phyloP scores from a whole-genome alignment of 2,797 vertebrate species.

The Gallinago solitaria region DNA sequence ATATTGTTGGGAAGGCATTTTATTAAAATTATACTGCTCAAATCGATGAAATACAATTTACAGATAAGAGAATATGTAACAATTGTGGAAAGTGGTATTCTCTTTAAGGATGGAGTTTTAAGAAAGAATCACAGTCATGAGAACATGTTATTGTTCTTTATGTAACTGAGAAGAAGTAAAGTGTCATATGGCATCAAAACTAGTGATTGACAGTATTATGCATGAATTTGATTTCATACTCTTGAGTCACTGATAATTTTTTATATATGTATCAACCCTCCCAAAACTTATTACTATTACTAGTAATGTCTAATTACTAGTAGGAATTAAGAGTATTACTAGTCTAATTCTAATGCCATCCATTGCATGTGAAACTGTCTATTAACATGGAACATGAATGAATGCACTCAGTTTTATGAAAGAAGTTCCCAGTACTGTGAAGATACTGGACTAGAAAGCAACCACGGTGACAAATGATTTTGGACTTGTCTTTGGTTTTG shows the following conservation, averaged over 20 bases:
- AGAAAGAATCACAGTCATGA: neutral
- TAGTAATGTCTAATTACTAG: neutral
- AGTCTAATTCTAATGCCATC: neutral
- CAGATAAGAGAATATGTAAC: neutral
- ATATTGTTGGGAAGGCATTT: neutral
- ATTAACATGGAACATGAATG: neutral
- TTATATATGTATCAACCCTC: accelerated
- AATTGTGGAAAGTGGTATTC: neutral
- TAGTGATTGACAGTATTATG: neutral
- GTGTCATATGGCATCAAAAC: neutral
- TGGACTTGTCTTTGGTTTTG: neutral
- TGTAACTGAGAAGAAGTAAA: neutral
- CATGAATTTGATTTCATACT: neutral
- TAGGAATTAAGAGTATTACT: no score
- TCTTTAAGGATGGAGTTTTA: neutral
- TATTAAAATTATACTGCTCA: neutral
- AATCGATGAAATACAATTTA: neutral
- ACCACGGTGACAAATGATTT: accelerated
- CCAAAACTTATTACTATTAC: neutral
- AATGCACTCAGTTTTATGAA: neutral
- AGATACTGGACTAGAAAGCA: neutral
- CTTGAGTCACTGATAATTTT: neutral
- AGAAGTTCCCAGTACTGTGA: neutral
- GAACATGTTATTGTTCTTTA: neutral
- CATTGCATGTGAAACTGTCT: neutral